phyloP scores from a whole-genome alignment of 2,797 vertebrate species.

The Pogoniulus pusillus region DNA sequence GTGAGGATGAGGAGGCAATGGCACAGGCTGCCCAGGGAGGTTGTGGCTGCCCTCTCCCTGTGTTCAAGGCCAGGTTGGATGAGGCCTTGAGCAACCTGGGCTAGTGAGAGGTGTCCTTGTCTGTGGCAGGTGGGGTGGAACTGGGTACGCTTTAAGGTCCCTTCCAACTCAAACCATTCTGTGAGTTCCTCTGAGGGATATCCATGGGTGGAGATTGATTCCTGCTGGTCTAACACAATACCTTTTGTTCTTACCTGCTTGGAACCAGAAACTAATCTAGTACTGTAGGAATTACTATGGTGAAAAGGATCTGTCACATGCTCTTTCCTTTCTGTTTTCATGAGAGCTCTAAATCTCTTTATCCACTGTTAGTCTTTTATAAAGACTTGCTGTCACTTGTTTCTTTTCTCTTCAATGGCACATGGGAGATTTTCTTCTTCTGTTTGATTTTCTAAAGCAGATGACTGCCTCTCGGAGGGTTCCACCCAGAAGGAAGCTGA shows the following conservation, averaged over 20 bases:
- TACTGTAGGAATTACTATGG: background rate
- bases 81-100: too few relatives aligned
- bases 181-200: background rate
- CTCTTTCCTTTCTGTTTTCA: background rate
- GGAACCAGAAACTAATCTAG: background rate
- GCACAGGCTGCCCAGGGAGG: too few relatives aligned
- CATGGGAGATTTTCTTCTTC: background rate
- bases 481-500: constrained; percentile 75
- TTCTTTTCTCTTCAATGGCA: background rate
- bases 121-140: too few relatives aligned
- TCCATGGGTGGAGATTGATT: background rate
- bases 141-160: too few relatives aligned
- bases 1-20: too few relatives aligned
- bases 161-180: too few relatives aligned
- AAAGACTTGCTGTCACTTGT: background rate
- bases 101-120: too few relatives aligned
- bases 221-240: background rate
- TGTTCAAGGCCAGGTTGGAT: too few relatives aligned
- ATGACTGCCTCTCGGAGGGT: constrained; percentile 26
- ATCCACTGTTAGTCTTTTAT: background rate
- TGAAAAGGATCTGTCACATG: background rate
- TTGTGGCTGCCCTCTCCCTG: too few relatives aligned
- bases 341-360: background rate
- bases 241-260: background rate
- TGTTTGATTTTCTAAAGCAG: constrained; percentile 51